Evolutionary conservation across 2,888 invertebrate genomes (phyloP), one percentile per base, ranked within the genome.

Genomic region (Ennomos quercinarius): DNA sequence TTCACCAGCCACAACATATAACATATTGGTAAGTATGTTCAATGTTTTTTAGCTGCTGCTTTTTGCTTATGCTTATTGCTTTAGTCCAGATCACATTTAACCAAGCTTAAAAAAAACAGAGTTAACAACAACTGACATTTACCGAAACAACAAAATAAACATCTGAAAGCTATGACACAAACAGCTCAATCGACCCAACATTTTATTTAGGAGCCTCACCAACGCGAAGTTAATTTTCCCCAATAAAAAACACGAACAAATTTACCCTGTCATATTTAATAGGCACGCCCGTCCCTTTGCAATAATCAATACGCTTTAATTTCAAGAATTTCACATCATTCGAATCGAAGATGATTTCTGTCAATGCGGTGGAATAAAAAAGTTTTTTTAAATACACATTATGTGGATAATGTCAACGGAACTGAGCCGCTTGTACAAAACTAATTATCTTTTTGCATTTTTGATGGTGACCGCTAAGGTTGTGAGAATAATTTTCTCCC

Each of bases 211-310:
- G 60, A 51, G 52, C 60, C n/a, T 59, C 34, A 49, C 35, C 11
- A 9, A 10, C 39, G 12, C 49, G 42, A 51, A 40, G 46, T 55
- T 55, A 60, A 60, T 60, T 61, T 56, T 52, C 9, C 17, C 34
- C n/a, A 37, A 46, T 55, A 61, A 60, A 60, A 42, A 50, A 38
- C 51, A 42, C 12, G 37, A 46, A 41, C 17, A 42, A 55, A 64
- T 62, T 62, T 61, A 68, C 67, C 65, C 62, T 68, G 67, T 66
- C 67, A 68, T 59, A 52, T 58, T 61, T 68, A 66, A 67, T 62
- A 60, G 53, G 54, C 2, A 9, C 45, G 9, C 12, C 27, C 47
- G 53, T 17, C 47, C 55, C 49, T 64, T 62, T 49, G 60, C 53
- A 57, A 51, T 56, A 51, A 56, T 52, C 60, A 61, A 63, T 62